Base-by-base conservation (phyloP, 2,888 invertebrate genomes). In the Scaptomyza flava region DNA sequence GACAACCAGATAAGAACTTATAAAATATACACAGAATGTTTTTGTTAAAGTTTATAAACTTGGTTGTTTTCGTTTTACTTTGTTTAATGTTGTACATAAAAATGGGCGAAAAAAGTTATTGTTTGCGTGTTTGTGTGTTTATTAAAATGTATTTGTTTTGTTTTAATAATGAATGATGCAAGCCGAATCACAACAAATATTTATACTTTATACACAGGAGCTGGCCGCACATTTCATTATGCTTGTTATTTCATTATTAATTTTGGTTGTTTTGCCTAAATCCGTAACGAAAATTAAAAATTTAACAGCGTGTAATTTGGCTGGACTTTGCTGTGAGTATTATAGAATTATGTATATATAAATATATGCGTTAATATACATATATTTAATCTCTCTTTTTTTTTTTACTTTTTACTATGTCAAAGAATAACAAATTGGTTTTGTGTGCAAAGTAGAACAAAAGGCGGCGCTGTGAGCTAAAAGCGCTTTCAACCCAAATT, bases 1-100 rank as follows among this genome's bases (percentile, higher is more conserved):
- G 81, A 78, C 81, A 87, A 67, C 87, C 81, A 81, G 79, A 70
- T 81, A 76, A 74, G 59, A 77, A 80, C 81, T 62, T 77, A 74
- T 60, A 61, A 63, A 23, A 75, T 50, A 83, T 86, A 86, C 81
- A 86, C 80, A 64, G 84, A 86, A 72, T 72, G 17, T 68, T 59
- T 23, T 62, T 56, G 43, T 57, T 69, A 31, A 59, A 65, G 59
- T 53, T 72, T 56, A 51, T 63, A 30, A 48, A 36, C 27, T 47
- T 51, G 20, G 17, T 59, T 47, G 9, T 17, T 17, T 41, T 38
- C 38, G 1, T 14, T 38, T 14, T 7, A n/a, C 14, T 7, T 46
- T 12, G 14, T 51, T 9, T 43, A 38, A 27, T 27, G 9, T 34
- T 7, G 33, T 45, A 38, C 9, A 7, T 17, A 17, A 17, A 51